These are phyloP conservation scores for Rattus rattus DNA, from an alignment of 2,113 vertebrate genomes.

Conservation along the genomic window DNA sequence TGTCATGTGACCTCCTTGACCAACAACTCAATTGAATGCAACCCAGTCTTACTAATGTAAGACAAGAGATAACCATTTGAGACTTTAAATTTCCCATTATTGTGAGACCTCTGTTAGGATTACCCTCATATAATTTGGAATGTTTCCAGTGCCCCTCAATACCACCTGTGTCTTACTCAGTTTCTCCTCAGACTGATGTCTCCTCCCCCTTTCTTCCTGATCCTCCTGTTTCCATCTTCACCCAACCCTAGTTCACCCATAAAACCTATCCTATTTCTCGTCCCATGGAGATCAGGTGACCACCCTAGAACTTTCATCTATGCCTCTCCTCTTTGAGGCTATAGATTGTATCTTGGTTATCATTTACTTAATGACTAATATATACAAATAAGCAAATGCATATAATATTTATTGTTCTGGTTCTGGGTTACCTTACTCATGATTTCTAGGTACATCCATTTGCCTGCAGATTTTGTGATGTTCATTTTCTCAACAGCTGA, in stretches of 20 bases:
- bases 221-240: not conserved
- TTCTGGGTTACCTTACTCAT: no score
- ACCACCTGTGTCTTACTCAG: not conserved
- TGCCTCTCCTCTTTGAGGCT: no score
- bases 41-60: not conserved
- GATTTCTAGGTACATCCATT: not conserved
- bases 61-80: not conserved
- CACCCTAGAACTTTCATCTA: no score
- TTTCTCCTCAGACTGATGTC: no score
- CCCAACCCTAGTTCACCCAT: not conserved
- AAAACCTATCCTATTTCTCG: not conserved
- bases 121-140: not conserved
- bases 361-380: no score
- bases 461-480: not conserved
- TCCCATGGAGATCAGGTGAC: not conserved
- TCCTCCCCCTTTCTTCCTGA: not conserved
- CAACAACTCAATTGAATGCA: not conserved
- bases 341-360: no score
- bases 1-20: not conserved
- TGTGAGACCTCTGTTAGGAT: not conserved
- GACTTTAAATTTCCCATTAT: not conserved
- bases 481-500: not conserved
- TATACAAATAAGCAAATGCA: no score
- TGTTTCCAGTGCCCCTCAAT: not conserved
- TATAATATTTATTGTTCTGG: no score